A percentile compares a stretch with the other conserved stretches of the same genome.
Conservation (phyloP, 2,113 vertebrate species). For the Aphyosemion australe region DNA sequence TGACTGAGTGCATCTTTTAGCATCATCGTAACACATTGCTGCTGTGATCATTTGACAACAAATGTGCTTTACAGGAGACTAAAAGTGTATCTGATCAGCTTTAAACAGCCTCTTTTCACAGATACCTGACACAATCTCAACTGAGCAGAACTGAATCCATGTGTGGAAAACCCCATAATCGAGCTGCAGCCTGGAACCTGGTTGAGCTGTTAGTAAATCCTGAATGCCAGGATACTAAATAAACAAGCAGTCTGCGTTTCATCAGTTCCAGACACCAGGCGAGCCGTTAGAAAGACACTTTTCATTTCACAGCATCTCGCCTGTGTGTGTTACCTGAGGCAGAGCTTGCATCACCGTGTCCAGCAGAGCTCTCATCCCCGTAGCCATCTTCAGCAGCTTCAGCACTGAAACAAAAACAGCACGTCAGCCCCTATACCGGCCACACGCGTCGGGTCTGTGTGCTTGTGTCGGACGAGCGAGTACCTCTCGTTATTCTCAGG, state of each 20-base stretch:
- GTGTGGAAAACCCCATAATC: constrained; percentile 8
- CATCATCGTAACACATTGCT: not conserved
- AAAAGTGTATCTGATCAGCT: constrained; percentile 29
- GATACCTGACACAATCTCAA: constrained; percentile 2
- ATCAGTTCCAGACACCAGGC: constrained; percentile 44
- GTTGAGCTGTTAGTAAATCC: constrained; percentile 19
- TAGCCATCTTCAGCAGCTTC: constrained; percentile 98
- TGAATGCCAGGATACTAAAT: constrained; percentile 23
- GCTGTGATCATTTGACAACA: constrained; percentile 10
- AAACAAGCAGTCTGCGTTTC: constrained; percentile 51
- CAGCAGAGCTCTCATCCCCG: constrained; percentile 93
- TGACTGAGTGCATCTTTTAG: too few relatives aligned
- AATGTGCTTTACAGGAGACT: constrained; percentile 25
- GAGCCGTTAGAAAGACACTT: constrained; percentile 23
- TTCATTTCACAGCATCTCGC: constrained; percentile 10
- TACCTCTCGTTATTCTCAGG: constrained; percentile 74
- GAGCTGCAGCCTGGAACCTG: constrained; percentile 12
- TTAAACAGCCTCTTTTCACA: constrained; percentile 14
- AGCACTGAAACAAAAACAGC: constrained; percentile 80
- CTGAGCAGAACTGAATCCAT: constrained; percentile 6
- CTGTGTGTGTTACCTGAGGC: constrained; percentile 86
- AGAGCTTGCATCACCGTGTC: constrained; percentile 97
- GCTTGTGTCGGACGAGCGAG: constrained; percentile 14
- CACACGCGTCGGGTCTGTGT: constrained; percentile 1
- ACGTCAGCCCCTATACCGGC: constrained; percentile 42